Evolutionary conservation across 2,888 invertebrate species (phyloP).

Genomic region (Cyclophora albipunctata): DNA sequence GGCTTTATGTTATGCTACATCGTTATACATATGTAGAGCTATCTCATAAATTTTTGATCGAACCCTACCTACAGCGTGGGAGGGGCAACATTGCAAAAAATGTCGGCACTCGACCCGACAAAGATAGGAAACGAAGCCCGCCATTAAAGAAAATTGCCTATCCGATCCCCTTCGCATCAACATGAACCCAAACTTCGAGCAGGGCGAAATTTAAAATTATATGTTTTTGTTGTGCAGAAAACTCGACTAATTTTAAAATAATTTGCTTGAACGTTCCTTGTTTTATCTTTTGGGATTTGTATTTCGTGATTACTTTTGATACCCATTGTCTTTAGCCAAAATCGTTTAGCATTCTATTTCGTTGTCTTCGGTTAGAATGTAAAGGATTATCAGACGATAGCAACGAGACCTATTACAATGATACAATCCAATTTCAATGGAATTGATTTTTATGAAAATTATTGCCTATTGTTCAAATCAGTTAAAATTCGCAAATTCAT

Average conservation of each 20-base stretch:
- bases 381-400: no score
- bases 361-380: no score
- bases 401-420: no score
- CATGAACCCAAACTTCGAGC: conserved; percentile 25
- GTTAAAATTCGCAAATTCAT: no score
- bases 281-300: background rate
- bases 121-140: conserved; percentile 67
- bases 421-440: no score
- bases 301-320: background rate
- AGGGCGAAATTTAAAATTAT: conserved; percentile 42
- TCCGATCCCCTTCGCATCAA: conserved; percentile 42
- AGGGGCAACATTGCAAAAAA: conserved; percentile 60
- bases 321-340: no score
- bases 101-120: conserved; percentile 59
- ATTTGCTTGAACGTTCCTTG: conserved; percentile 1
- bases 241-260: conserved; percentile 1
- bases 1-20: no score
- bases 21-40: conserved; percentile 2
- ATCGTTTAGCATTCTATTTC: no score
- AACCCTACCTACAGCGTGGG: conserved; percentile 39
- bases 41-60: conserved; percentile 43
- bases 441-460: no score
- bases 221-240: conserved; percentile 20
- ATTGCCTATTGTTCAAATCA: no score
- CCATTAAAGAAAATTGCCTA: conserved; percentile 70